These are phyloP conservation scores for Hapalemur alaotrensis DNA, from an alignment of 2,797 vertebrate species.

Conservation along the genomic window DNA sequence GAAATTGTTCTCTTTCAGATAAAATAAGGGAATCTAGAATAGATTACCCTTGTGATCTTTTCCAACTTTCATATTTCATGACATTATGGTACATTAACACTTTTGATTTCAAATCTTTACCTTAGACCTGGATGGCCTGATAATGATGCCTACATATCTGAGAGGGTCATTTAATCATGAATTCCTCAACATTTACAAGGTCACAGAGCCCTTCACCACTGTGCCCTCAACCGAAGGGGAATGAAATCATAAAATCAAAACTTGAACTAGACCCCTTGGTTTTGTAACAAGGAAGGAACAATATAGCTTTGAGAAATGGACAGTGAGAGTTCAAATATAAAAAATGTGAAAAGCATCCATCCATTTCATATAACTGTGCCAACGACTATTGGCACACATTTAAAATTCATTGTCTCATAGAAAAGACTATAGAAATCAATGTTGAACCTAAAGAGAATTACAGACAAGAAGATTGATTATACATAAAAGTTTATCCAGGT, in stretches of 20 bases:
- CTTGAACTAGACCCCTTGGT: background rate
- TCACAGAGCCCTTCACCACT: background rate
- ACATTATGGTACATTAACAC: background rate
- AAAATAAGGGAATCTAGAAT: background rate
- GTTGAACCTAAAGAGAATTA: slow-evolving; percentile 12
- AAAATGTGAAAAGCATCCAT: slow-evolving; percentile 2
- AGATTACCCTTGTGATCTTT: background rate
- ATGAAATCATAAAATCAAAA: background rate
- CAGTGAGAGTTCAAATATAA: background rate
- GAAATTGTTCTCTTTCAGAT: background rate
- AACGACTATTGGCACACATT: slow-evolving; percentile 38
- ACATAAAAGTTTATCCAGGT: background rate
- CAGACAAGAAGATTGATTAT: slow-evolving; percentile 49
- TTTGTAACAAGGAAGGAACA: background rate
- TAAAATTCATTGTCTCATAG: slow-evolving; percentile 52
- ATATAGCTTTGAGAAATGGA: background rate
- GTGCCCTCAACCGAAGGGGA: background rate
- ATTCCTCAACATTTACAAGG: background rate
- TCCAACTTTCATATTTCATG: background rate
- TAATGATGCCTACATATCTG: background rate
- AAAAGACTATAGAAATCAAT: slow-evolving; percentile 46
- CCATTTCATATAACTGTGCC: slow-evolving; percentile 29
- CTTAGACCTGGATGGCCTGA: background rate
- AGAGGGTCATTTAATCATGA: background rate
- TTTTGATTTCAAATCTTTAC: background rate